Percentiles rank a stretch among this genome's conserved stretches.
phyloP scores from a whole-genome alignment of 2,888 invertebrate genomes.

The Electrophaes corylata region DNA sequence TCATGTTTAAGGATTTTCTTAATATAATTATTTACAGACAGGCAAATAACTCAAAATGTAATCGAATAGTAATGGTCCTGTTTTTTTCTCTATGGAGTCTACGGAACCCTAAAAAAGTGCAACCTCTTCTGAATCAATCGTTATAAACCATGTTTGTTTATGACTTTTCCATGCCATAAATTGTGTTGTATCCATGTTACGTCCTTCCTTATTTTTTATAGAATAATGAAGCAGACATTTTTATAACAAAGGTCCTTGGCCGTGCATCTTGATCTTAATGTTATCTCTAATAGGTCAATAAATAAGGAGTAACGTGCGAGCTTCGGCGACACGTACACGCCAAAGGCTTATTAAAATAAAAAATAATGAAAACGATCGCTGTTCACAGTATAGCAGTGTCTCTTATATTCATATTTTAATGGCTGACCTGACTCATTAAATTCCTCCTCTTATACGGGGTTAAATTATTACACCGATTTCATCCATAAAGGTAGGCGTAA shows the following conservation, averaged over 20 bases:
- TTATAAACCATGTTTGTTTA: constrained; percentile 22
- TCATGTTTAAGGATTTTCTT: no score
- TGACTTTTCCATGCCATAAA: constrained; percentile 32
- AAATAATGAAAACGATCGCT: constrained; percentile 68
- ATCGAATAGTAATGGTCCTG: no score
- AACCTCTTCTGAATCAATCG: constrained; percentile 15
- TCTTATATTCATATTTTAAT: constrained; percentile 75
- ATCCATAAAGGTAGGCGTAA: constrained; percentile 35
- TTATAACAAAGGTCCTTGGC: constrained; percentile 85
- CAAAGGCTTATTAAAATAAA: constrained; percentile 78
- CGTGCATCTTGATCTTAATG: constrained; percentile 84
- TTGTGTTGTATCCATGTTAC: constrained; percentile 59
- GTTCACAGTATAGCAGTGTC: constrained; percentile 67
- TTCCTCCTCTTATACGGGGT: constrained; percentile 42
- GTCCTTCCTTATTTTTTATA: constrained; percentile 71
- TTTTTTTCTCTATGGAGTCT: neutral
- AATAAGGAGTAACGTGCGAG: constrained; percentile 82
- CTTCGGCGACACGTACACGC: constrained; percentile 79
- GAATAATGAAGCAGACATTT: constrained; percentile 84
- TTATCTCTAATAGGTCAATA: constrained; percentile 85
- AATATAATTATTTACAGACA: no score
- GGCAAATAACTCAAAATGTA: no score
- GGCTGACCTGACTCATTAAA: constrained; percentile 54
- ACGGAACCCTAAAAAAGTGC: constrained; percentile 1
- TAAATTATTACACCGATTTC: constrained; percentile 38